Percentiles rank a stretch among this genome's conserved stretches.
Evolutionary conservation across 2,888 invertebrate species (phyloP).

Genomic region (Agonopterix heracliana): DNA sequence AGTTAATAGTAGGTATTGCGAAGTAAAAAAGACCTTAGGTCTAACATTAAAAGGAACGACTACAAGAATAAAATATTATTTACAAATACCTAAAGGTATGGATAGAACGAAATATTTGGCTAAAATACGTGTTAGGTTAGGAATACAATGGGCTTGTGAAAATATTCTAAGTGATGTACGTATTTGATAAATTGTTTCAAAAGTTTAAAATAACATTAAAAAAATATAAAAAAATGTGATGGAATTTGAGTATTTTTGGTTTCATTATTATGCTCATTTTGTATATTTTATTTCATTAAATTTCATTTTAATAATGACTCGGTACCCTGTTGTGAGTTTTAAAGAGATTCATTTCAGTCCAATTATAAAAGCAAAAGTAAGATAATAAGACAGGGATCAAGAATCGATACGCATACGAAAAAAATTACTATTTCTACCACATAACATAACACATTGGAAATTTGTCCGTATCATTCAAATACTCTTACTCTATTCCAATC

Average conservation of each 20-base stretch:
- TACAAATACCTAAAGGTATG: conserved; percentile 63
- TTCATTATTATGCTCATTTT: conserved; percentile 53
- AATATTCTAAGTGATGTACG: conserved; percentile 38
- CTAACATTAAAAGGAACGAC: conserved; percentile 63
- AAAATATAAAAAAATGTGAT: conserved; percentile 61
- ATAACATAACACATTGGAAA: conserved; percentile 11
- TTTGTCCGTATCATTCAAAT: conserved; percentile 11
- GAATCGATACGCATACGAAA: conserved; percentile 30
- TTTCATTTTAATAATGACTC: conserved; percentile 46
- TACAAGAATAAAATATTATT: conserved; percentile 69
- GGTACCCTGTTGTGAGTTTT: conserved; percentile 67
- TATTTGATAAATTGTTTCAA: background rate
- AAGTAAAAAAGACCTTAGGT: conserved; percentile 69
- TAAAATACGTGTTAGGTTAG: conserved; percentile 67
- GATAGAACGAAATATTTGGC: conserved; percentile 71
- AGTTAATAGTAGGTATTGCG: conserved; percentile 68
- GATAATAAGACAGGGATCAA: conserved; percentile 27
- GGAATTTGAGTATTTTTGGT: conserved; percentile 59
- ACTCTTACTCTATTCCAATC: conserved; percentile 5
- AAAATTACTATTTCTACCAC: conserved; percentile 5
- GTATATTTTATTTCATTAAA: conserved; percentile 30
- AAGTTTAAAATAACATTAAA: conserved; percentile 34
- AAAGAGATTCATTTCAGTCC: conserved; percentile 53
- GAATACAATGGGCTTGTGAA: conserved; percentile 56
- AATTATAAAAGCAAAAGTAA: conserved; percentile 25